These are phyloP conservation scores for Myopa testacea DNA, from an alignment of 2,888 invertebrate species.

Conservation along the genomic window DNA sequence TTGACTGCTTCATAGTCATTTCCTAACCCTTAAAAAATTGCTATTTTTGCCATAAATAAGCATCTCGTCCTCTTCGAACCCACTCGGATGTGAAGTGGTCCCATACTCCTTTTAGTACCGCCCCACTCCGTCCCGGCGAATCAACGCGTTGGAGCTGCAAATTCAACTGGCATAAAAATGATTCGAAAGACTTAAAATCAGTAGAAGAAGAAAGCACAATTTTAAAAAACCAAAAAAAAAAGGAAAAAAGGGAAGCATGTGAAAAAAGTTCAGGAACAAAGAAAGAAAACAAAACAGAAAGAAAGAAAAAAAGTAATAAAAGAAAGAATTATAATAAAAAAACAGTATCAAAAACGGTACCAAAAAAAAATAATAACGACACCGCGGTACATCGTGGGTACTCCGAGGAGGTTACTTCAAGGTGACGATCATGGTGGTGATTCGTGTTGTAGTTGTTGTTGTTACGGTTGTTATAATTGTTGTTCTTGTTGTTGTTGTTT, in stretches of 20 bases:
- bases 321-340: not conserved
- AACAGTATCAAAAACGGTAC: not conserved
- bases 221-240: not conserved
- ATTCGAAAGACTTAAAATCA: not conserved
- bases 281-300: not conserved
- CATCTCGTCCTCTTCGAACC: not conserved
- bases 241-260: constrained; percentile 7
- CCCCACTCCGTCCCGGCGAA: too few species aligned
- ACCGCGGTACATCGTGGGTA: too few species aligned
- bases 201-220: not conserved
- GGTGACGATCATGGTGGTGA: not conserved
- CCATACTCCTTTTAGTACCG: not conserved
- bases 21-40: not conserved
- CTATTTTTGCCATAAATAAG: not conserved
- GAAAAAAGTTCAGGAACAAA: constrained; percentile 3
- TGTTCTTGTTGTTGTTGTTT: not conserved
- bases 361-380: too few species aligned
- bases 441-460: too few species aligned
- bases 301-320: not conserved
- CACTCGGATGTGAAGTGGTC: constrained; percentile 10
- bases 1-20: not conserved
- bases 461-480: constrained; percentile 1
- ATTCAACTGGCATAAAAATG: constrained; percentile 3
- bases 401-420: too few species aligned
- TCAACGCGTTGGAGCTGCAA: not conserved